phyloP scores from a whole-genome alignment of 2,797 vertebrate species.

The Cheirogaleus major region DNA sequence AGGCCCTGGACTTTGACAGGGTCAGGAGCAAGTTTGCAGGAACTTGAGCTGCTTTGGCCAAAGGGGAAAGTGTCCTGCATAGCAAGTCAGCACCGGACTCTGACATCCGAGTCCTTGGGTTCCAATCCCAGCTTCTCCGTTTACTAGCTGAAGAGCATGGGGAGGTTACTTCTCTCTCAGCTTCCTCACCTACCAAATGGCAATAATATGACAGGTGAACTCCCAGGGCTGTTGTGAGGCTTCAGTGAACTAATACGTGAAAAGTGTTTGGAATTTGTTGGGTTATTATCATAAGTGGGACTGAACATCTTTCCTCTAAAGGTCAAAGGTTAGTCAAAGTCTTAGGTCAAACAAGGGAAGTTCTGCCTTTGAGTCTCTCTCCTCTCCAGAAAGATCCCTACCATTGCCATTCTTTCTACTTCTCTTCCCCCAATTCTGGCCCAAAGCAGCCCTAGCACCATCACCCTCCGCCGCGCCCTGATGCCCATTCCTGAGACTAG shows the following conservation, averaged over 20 bases:
- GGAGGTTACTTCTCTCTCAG: background rate
- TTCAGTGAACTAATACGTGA: background rate
- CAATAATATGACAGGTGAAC: background rate
- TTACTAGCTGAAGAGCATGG: background rate
- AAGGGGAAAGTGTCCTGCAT: background rate
- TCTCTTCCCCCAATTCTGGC: background rate
- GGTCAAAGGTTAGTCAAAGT: background rate
- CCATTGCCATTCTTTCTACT: background rate
- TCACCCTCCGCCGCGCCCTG: rapidly evolving
- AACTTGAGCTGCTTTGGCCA: background rate
- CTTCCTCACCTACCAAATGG: background rate
- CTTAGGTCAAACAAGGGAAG: background rate
- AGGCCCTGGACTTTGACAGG: background rate
- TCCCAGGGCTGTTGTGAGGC: too few relatives aligned
- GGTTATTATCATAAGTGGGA: background rate
- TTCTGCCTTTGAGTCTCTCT: background rate
- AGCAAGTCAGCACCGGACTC: background rate
- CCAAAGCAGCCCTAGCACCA: background rate
- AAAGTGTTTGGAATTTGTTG: background rate
- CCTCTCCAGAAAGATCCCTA: background rate
- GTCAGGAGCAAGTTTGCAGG: background rate
- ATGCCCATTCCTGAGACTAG: background rate
- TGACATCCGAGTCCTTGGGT: background rate
- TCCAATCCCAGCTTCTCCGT: background rate
- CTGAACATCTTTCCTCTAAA: background rate